Base-by-base conservation (phyloP, 2,113 vertebrate genomes). In the Chaetorhynchus papuensis region DNA sequence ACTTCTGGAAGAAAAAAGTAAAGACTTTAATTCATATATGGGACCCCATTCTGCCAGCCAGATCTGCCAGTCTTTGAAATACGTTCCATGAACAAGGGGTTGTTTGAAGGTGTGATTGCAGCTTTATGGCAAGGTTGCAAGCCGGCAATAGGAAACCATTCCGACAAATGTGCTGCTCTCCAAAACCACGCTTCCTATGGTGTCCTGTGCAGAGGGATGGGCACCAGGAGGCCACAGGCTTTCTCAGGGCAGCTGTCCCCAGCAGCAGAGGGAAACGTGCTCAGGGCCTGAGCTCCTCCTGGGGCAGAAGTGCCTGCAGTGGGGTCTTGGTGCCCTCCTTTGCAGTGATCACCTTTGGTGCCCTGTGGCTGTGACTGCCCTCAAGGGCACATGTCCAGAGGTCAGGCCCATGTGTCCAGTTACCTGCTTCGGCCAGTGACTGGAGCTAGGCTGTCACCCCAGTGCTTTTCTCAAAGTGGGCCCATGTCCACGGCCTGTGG, bases 11-110 rank as follows among this genome's bases (percentile, higher is more conserved):
- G 95, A 97, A 95, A 76, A 94, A 93, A 94, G 87, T 95, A 92
- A 96, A 96, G 93, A 92, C 88, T 93, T 90, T 50, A 94, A 95
- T 97, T 96, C 94, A 95, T 93, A 96, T 97, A 96, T 97, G 92
- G 96, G 93, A 94, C 93, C 93, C 94, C 96, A 97, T 96, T 97
- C 96, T 96, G 94, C 93, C 93, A 97, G 85, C 44, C 69, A 82
- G 92, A 96, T 90, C 94, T 96, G 87, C 89, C 81, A 96, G 68
- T 91, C 85, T 96, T 92, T 97, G 92, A 96, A 93, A 96, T 90
- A 42, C 35, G 4, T 59, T 82, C 91, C 93, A 95, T 95, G 93
- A 95, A 92, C 76, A 94, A 95, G 94, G 87, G 41, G 2, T 75
- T 2, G 78, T 97, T 95, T 96, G 92, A 97, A 97, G 83, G 94